Evolutionary conservation across 2,113 vertebrate genomes (phyloP).

Genomic region (Oreochromis aureus): DNA sequence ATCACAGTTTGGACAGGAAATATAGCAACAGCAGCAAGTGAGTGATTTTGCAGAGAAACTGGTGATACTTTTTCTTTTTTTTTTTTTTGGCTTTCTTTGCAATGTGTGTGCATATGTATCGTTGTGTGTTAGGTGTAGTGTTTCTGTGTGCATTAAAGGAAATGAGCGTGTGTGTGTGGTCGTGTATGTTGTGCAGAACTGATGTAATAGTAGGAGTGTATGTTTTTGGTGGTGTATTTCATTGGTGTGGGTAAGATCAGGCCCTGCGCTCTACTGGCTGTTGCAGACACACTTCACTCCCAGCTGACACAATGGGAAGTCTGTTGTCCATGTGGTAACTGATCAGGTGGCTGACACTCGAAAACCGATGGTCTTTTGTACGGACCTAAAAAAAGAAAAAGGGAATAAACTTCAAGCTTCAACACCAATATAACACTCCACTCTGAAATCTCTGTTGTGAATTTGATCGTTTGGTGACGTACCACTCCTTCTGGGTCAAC

Average conservation of each 20-base stretch:
- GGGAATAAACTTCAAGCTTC: background rate
- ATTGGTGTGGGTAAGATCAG: constrained; percentile 60
- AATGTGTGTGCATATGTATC: background rate
- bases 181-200: background rate
- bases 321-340: constrained; percentile 99
- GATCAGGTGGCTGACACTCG: constrained; percentile 96
- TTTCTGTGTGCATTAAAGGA: background rate
- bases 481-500: constrained; percentile 98
- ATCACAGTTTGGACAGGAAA: constrained; percentile 46
- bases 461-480: constrained; percentile 3
- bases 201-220: background rate
- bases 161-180: background rate
- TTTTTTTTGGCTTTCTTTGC: constrained; percentile 32
- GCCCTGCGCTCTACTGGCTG: constrained; percentile 89
- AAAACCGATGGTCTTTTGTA: constrained; percentile 95
- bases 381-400: constrained; percentile 75
- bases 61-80: background rate
- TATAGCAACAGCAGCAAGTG: constrained; percentile 54
- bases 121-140: constrained; percentile 13
- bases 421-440: background rate
- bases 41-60: constrained; percentile 42
- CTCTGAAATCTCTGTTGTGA: background rate
- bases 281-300: constrained; percentile 95
- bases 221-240: constrained; percentile 32
- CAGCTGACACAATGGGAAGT: constrained; percentile 93